Percentiles rank a stretch among this genome's conserved stretches.
phyloP scores from a whole-genome alignment of 2,888 invertebrate species.

The Bursaphelenchus okinawaensis region DNA sequence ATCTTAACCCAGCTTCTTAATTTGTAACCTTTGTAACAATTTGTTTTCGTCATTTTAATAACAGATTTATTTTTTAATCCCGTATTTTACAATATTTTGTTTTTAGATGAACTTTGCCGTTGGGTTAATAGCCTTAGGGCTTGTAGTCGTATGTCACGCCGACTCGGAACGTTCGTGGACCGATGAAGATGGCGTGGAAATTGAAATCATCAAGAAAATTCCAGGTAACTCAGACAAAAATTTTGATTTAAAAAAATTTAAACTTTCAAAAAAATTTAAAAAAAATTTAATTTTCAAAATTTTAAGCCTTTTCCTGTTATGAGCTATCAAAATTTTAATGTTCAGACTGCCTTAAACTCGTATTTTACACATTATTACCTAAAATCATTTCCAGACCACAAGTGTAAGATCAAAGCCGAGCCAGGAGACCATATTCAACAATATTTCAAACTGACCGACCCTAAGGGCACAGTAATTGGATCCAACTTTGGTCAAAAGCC shows the following conservation, averaged over 20 bases:
- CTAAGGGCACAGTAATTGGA: conserved; percentile 51
- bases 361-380: neutral
- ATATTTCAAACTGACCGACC: conserved; percentile 53
- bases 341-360: neutral
- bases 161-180: conserved; percentile 49
- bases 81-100: neutral
- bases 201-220: conserved; percentile 57
- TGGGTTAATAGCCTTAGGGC: neutral
- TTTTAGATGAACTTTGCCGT: neutral
- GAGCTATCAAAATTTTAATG: neutral
- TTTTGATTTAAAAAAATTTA: too few relatives aligned
- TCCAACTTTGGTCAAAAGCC: conserved; percentile 20
- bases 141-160: neutral
- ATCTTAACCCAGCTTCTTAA: too few relatives aligned
- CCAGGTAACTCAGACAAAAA: conserved; percentile 42
- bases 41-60: too few relatives aligned
- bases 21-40: too few relatives aligned
- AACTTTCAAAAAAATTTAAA: too few relatives aligned
- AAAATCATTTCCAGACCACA: conserved; percentile 38
- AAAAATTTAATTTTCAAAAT: neutral
- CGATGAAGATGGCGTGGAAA: conserved; percentile 53
- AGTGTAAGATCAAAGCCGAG: conserved; percentile 49
- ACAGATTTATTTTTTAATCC: neutral
- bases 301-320: neutral
- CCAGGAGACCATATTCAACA: conserved; percentile 54